Conservation (phyloP, 2,888 invertebrate genomes). For the Gibbula magus region DNA sequence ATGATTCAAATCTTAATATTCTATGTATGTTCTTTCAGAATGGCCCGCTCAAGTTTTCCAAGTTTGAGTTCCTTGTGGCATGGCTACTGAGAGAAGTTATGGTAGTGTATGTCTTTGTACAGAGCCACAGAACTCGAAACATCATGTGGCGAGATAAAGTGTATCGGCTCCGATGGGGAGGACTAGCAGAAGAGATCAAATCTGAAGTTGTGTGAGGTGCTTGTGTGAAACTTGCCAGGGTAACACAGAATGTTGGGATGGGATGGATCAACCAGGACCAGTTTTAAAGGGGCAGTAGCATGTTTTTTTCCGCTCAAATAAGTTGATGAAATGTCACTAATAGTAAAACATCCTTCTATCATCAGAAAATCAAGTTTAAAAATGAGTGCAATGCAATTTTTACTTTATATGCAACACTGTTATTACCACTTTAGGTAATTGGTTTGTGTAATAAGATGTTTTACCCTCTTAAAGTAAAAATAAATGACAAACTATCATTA, state of each 20-base stretch:
- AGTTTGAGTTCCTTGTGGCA: constrained; percentile 93
- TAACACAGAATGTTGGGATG: not conserved
- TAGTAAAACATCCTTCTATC: too few relatives aligned
- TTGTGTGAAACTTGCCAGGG: not conserved
- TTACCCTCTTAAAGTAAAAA: too few relatives aligned
- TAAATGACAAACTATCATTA: too few relatives aligned
- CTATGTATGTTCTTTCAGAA: constrained; percentile 79
- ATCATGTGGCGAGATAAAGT: constrained; percentile 92
- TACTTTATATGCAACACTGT: too few relatives aligned
- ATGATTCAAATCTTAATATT: not conserved
- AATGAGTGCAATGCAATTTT: too few relatives aligned
- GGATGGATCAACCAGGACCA: too few relatives aligned
- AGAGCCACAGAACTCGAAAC: constrained; percentile 89
- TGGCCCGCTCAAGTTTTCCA: constrained; percentile 93
- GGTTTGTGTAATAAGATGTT: too few relatives aligned
- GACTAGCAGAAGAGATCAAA: constrained; percentile 83
- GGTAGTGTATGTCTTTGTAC: constrained; percentile 90
- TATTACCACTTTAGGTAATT: too few relatives aligned
- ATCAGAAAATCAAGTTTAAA: too few relatives aligned
- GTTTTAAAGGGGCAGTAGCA: too few relatives aligned
- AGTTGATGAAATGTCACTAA: too few relatives aligned
- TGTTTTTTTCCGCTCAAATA: too few relatives aligned
- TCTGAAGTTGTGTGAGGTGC: not conserved
- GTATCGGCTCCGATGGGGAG: constrained; percentile 96
- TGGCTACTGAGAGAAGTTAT: constrained; percentile 96